Percentiles rank a stretch among this genome's conserved stretches.
These are phyloP conservation scores for Steatocranus sp. DNA, from an alignment of 2,797 vertebrate genomes.

Conservation along the genomic window DNA sequence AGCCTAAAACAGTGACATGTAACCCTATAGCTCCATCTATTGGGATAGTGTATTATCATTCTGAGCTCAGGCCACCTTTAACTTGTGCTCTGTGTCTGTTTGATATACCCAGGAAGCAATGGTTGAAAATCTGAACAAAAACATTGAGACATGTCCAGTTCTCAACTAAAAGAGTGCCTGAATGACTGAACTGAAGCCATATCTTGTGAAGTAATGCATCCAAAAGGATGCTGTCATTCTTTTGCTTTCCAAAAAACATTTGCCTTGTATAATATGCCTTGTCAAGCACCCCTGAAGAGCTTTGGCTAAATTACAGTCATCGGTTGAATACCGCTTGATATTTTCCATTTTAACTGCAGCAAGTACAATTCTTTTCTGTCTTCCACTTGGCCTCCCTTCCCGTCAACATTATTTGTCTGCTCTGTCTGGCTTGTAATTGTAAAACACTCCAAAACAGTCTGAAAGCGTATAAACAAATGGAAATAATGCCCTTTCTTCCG, in stretches of 20 bases:
- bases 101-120: background rate
- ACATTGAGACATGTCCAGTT: background rate
- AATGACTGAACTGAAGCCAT: background rate
- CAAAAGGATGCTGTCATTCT: slow-evolving; percentile 23
- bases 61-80: background rate
- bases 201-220: background rate
- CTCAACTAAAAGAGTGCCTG: background rate
- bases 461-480: slow-evolving; percentile 53
- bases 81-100: background rate
- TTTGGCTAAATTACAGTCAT: slow-evolving; percentile 65
- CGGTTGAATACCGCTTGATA: slow-evolving; percentile 56
- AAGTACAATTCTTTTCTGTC: slow-evolving; percentile 46
- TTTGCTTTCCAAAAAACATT: slow-evolving; percentile 30
- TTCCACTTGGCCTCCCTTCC: slow-evolving; percentile 55
- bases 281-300: slow-evolving; percentile 52
- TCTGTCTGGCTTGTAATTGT: slow-evolving; percentile 59
- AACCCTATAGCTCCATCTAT: background rate
- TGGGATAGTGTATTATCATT: background rate
- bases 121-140: background rate
- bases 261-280: slow-evolving; percentile 43
- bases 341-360: slow-evolving; percentile 55
- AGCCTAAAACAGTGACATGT: background rate
- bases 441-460: slow-evolving; percentile 51
- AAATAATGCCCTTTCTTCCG: slow-evolving; percentile 25
- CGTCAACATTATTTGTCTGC: slow-evolving; percentile 56